Evolutionary conservation across 2,888 invertebrate species (phyloP).

Genomic region (Rhagonycha fulva): DNA sequence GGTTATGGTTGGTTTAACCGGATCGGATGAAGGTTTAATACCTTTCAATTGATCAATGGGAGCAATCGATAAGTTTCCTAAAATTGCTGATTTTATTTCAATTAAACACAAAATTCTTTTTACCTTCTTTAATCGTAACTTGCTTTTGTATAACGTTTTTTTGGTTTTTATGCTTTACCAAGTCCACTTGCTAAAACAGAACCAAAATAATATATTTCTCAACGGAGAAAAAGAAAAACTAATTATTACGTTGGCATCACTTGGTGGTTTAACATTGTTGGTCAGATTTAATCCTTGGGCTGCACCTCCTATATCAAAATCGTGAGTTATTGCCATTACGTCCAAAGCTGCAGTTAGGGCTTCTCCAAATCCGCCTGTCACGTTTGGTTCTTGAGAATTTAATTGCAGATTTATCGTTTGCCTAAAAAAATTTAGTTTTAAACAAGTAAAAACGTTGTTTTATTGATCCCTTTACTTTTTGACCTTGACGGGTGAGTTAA

Average conservation of each 20-base stretch:
- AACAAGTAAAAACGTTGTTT: background rate
- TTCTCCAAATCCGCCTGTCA: constrained; percentile 60
- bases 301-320: constrained; percentile 52
- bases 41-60: background rate
- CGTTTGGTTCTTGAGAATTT: constrained; percentile 48
- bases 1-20: background rate
- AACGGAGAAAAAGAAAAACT: background rate
- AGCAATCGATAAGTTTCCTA: background rate
- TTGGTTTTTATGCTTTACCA: background rate
- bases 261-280: constrained; percentile 35
- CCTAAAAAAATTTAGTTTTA: constrained; percentile 13
- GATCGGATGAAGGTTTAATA: background rate
- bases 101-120: background rate
- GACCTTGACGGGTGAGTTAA: constrained; percentile 81
- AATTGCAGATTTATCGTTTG: constrained; percentile 52
- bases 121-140: constrained; percentile 7
- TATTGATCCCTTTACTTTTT: constrained; percentile 56
- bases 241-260: constrained; percentile 7
- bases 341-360: constrained; percentile 79
- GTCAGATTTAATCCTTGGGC: constrained; percentile 46
- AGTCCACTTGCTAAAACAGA: background rate
- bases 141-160: background rate
- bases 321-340: constrained; percentile 82
- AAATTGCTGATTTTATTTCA: background rate
- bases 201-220: background rate